Evolutionary conservation across 2,113 vertebrate species (phyloP), one percentile per base, ranked within the genome.

Genomic region (Pteronura brasiliensis): DNA sequence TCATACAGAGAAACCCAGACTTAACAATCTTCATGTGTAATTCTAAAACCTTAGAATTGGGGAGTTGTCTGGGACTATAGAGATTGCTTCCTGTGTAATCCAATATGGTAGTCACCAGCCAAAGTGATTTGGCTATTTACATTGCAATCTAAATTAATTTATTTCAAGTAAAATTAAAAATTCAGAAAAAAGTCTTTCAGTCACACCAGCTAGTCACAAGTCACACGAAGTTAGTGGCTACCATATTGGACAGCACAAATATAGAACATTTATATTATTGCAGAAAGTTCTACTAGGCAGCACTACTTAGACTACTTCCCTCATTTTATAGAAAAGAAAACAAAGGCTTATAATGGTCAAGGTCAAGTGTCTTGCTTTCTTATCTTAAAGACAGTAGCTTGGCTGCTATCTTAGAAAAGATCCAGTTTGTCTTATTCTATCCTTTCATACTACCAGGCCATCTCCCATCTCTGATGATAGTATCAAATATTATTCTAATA

Each of bases 141-240:
- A 47, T 90, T 88, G 59, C 77, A 72, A 88, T 52, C 23, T 65
- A 94, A 92, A 90, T 89, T 36, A 23, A 93, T 49, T 97, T 89
- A 77, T 95, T 86, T 82, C 11, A 61, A 44, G 15, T 42, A 52
- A 89, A 94, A 39, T 86, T 52, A 67, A 94, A 90, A 90, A 90
- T 93, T 44, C 4, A 81, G 21, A n/a, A 39, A 34, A 31, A 65
- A 27, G 13, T 49, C 61, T 93, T 27, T 69, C 71, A 31, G 6
- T 94, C 27, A n/a, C 10, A 39, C 6, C 88, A 65, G 36, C 15
- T 47, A 44, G 44, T 90, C 80, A 86, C 39, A 63, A 69, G 72
- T 39, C 49, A 67, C 31, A 7, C 25, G 4, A 36, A 11, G 9
- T 39, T 57, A 72, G 61, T 36, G 47, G 10, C 27, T 81, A 47